Evolutionary conservation across 2,797 vertebrate genomes (phyloP), one percentile per base, ranked within the genome.

Genomic region (Mionectes olivaceus): DNA sequence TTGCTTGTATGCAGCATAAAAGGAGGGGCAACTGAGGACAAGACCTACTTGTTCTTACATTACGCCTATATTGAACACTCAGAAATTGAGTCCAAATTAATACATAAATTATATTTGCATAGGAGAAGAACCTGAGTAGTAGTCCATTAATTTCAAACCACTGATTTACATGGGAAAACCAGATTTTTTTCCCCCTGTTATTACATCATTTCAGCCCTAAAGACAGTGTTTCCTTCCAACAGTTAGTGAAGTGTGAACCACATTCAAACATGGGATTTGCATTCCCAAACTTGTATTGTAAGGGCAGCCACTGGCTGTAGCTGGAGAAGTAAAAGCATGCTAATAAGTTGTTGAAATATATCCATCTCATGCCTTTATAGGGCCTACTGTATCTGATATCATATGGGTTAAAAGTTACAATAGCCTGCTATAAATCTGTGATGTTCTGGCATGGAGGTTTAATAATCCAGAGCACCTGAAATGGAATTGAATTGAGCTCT

Each of bases 151-250:
- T 63, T 84, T 19, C 13, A 90, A 73, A 73, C 10, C n/a, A 61
- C 28, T 75, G 55, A 75, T 69, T 77, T 83, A 33, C 5, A 7
- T 4, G 49, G 24, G 33, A 70, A 85, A 82, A 35, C 0, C 18
- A 32, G 11, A 7, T 4, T 0, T 8, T 7, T 53, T 49, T 53
- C 44, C 6, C 10, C 15, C 21, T 1, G 0, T 60, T 88, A 44
- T 18, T 60, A 32, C 27, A 12, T 89, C 16, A 52, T 73, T 84
- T 92, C 33, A 84, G 27, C 19, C 32, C 30, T 61, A 35, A 94
- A 70, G 37, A 67, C 19, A 37, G 10, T 21, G 14, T 82, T 89
- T 76, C 18, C 17, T 81, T 84, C 50, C 18, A 65, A 7, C 2
- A 67, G 5, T 19, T 80, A 39, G 16, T 52, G 49, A 64, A 11